Percentiles rank a stretch among this genome's conserved stretches.
Conservation (phyloP, 2,888 invertebrate genomes). For the Taphrorychus bicolor region DNA sequence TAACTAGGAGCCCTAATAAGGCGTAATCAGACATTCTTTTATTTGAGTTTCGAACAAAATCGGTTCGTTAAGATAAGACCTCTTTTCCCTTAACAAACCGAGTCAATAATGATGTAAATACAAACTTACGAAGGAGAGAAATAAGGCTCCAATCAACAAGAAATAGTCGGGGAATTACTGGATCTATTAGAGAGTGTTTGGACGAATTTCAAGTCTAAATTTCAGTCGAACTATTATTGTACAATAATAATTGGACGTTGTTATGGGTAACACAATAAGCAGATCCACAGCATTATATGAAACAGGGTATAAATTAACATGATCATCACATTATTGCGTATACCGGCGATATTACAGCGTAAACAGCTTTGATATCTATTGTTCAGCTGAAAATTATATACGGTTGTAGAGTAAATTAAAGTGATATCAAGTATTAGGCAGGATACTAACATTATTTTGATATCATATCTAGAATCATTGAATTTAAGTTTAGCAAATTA, state of each 20-base stretch:
- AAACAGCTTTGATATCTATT: neutral
- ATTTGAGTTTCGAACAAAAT: conserved; percentile 14
- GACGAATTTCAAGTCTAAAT: neutral
- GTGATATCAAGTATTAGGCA: no score
- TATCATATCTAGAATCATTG: no score
- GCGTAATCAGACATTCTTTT: conserved; percentile 17
- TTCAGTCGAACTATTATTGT: neutral
- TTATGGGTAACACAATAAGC: neutral
- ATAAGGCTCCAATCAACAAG: neutral
- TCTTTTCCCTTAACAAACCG: conserved; percentile 9
- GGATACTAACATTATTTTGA: no score
- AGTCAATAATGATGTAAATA: conserved; percentile 19
- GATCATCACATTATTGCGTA: neutral
- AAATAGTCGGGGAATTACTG: neutral
- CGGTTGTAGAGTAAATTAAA: neutral
- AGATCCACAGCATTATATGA: neutral
- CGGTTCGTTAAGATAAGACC: conserved; percentile 18
- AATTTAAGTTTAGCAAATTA: no score
- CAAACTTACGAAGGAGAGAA: conserved; percentile 1
- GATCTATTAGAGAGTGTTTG: neutral
- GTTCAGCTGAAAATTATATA: no score
- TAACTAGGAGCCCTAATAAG: conserved; percentile 13
- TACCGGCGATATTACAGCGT: neutral
- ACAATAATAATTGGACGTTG: neutral
- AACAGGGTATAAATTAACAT: neutral